A percentile compares a stretch with the other conserved stretches of the same genome.
phyloP scores from a whole-genome alignment of 30 jellyfish, hydroid and myxozoan genomes.

The Clytia hemisphaerica region DNA sequence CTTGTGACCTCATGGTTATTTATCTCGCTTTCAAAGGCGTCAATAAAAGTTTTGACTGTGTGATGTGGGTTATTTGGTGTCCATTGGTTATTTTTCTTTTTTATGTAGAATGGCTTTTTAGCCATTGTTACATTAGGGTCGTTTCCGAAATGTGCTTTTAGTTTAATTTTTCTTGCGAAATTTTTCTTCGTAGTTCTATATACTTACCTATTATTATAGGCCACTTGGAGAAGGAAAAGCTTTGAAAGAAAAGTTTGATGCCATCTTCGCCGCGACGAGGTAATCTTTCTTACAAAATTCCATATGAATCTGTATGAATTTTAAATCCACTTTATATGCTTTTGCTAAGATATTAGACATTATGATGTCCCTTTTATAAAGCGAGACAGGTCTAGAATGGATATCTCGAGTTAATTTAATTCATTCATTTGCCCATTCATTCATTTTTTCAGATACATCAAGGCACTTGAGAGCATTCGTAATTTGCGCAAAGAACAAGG shows the following conservation, averaged over 20 bases:
- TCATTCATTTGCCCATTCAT: not conserved
- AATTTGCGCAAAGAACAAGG: conserved; percentile 77
- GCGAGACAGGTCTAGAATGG: not conserved
- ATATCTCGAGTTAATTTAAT: not conserved
- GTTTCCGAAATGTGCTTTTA: too few relatives aligned
- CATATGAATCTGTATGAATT: not conserved
- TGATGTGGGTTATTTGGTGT: too few relatives aligned
- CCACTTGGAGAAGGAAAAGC: conserved; percentile 94
- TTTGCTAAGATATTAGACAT: not conserved
- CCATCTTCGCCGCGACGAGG: conserved; percentile 96
- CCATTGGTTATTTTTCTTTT: too few relatives aligned
- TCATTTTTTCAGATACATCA: conserved; percentile 56
- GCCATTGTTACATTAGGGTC: too few relatives aligned
- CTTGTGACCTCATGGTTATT: too few relatives aligned
- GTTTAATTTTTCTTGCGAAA: too few relatives aligned
- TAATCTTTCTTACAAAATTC: too few relatives aligned
- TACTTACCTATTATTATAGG: conserved; percentile 29
- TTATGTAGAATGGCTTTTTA: too few relatives aligned
- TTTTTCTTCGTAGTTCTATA: too few relatives aligned
- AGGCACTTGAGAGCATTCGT: conserved; percentile 90
- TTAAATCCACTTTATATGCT: not conserved
- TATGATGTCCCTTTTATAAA: not conserved
- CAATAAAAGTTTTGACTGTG: too few relatives aligned
- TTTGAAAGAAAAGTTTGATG: conserved; percentile 89
- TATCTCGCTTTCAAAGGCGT: too few relatives aligned